Percentiles rank a stretch among this genome's conserved stretches.
Conservation (phyloP, 2,113 vertebrate genomes). For the Peromyscus leucopus region DNA sequence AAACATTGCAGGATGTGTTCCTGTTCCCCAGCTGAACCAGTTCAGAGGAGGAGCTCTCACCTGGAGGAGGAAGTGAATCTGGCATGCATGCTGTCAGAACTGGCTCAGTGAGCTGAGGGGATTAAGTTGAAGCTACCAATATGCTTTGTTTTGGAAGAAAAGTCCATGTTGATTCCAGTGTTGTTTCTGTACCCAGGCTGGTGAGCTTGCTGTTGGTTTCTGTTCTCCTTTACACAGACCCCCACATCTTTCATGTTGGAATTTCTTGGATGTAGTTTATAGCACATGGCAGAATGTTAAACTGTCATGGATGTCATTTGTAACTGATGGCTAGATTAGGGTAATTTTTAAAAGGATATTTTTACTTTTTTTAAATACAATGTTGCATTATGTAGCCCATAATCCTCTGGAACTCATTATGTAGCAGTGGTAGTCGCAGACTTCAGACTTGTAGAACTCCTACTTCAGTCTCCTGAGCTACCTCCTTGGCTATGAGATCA, state of each 20-base stretch:
- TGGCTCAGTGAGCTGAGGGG: background rate
- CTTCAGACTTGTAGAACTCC: background rate
- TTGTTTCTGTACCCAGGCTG: background rate
- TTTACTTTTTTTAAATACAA: background rate
- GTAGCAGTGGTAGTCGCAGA: background rate
- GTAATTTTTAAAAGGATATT: conserved; percentile 32
- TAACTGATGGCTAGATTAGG: conserved; percentile 17
- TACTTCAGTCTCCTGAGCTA: background rate
- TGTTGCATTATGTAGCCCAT: background rate
- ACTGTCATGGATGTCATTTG: background rate
- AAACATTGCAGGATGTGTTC: background rate
- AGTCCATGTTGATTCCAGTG: background rate
- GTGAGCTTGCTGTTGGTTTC: rapidly evolving
- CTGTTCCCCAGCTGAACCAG: background rate
- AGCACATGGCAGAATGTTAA: background rate
- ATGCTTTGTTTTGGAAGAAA: background rate
- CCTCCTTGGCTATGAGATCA: background rate
- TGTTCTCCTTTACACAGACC: background rate
- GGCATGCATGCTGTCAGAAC: background rate
- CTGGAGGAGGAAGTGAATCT: conserved; percentile 31
- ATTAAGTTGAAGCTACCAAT: conserved; percentile 44
- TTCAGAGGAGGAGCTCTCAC: background rate
- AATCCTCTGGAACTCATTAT: background rate
- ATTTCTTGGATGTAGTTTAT: background rate
- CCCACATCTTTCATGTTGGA: background rate